phyloP scores from a whole-genome alignment of 2,888 invertebrate genomes.

The Drosophila falleni region DNA sequence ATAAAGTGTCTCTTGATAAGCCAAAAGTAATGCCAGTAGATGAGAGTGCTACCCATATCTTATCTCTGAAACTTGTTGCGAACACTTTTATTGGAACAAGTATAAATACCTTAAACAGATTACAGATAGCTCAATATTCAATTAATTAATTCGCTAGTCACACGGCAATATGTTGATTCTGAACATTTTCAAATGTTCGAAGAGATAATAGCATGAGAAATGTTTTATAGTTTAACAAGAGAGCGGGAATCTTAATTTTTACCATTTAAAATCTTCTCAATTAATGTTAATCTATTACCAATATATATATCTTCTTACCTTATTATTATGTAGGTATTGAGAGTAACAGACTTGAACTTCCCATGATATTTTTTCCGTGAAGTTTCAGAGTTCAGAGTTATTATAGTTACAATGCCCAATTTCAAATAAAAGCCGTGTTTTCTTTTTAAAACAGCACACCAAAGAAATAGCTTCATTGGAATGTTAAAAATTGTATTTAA shows the following conservation, averaged over 20 bases:
- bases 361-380: too few species aligned
- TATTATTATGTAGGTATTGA: neutral
- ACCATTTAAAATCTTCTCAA: neutral
- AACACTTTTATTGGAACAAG: slow-evolving; percentile 15
- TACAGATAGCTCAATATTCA: slow-evolving; percentile 42
- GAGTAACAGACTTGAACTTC: too few species aligned
- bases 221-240: neutral
- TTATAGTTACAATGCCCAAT: too few species aligned
- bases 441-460: slow-evolving; percentile 82
- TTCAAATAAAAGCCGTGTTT: slow-evolving; percentile 38
- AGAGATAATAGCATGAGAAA: slow-evolving; percentile 1
- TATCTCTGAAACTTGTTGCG: slow-evolving; percentile 40
- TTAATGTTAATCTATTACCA: slow-evolving; percentile 1
- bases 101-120: slow-evolving; percentile 19
- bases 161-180: slow-evolving; percentile 16
- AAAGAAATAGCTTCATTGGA: slow-evolving; percentile 83
- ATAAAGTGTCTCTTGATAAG: slow-evolving; percentile 25
- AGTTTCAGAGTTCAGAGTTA: too few species aligned
- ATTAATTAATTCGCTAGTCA: slow-evolving; percentile 42
- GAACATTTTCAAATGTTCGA: neutral
- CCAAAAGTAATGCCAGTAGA: slow-evolving; percentile 54
- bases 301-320: neutral
- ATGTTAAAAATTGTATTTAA: slow-evolving; percentile 84
- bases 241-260: slow-evolving; percentile 4
- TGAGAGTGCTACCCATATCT: slow-evolving; percentile 39